Percentiles rank a stretch among this genome's conserved stretches.
Evolutionary conservation across 2,113 vertebrate genomes (phyloP).

Genomic region (Cacatua alba): DNA sequence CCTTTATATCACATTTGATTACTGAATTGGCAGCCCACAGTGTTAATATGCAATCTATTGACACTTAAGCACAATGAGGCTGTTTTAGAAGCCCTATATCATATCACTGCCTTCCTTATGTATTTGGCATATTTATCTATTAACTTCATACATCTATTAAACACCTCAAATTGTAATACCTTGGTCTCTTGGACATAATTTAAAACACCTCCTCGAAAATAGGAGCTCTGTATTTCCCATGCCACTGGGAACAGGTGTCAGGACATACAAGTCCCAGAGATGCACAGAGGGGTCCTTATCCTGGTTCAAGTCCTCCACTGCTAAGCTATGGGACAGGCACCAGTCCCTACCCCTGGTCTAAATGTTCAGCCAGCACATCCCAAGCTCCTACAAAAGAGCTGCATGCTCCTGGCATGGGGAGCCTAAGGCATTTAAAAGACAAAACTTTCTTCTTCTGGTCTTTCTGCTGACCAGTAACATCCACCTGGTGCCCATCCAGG

Average conservation of each 20-base stretch:
- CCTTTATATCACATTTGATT: not conserved
- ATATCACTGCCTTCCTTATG: not conserved
- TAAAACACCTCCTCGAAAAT: not conserved
- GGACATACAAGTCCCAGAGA: not conserved
- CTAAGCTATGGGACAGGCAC: accelerated
- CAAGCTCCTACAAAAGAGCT: accelerated
- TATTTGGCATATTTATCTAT: not conserved
- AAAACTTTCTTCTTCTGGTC: not conserved
- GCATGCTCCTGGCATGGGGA: not conserved
- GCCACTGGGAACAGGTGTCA: not conserved
- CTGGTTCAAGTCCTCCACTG: not conserved
- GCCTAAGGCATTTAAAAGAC: not conserved
- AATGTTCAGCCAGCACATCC: not conserved
- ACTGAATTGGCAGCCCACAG: not conserved
- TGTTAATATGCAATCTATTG: not conserved
- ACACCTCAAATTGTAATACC: not conserved
- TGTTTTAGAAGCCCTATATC: not conserved
- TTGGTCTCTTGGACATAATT: not conserved
- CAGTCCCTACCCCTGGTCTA: not conserved
- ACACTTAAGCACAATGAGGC: not conserved
- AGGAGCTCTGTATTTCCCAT: not conserved
- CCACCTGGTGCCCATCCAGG: not conserved
- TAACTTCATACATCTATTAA: not conserved
- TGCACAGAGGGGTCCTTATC: not conserved
- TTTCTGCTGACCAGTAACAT: not conserved